Evolutionary conservation across 1,140 invertebrate genomes (phyloP).

Genomic region (Bilobella aurantiaca): DNA sequence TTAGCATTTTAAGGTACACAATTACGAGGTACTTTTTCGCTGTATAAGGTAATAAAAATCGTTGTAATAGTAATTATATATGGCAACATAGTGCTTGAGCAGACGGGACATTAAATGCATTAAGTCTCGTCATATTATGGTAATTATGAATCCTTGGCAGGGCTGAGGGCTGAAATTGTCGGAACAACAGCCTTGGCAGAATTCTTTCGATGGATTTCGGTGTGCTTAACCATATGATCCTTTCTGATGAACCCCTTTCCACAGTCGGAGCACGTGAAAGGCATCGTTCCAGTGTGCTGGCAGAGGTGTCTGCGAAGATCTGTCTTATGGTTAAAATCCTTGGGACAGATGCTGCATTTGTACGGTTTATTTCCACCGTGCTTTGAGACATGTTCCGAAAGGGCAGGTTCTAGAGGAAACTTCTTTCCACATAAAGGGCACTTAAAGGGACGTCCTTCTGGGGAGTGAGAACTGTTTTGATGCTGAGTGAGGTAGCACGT

Average conservation of each 20-base stretch:
- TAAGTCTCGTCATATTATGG: neutral
- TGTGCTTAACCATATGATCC: slow-evolving; percentile 89
- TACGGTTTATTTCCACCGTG: slow-evolving; percentile 76
- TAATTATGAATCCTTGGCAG: neutral
- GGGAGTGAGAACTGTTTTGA: slow-evolving; percentile 70
- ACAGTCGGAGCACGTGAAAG: slow-evolving; percentile 67
- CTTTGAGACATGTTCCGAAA: slow-evolving; percentile 57
- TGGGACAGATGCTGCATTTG: slow-evolving; percentile 67
- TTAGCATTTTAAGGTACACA: neutral
- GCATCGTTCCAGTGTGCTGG: slow-evolving; percentile 63
- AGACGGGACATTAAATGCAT: too few relatives aligned
- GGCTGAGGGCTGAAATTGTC: neutral
- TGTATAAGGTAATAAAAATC: neutral
- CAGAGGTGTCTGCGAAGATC: slow-evolving; percentile 78
- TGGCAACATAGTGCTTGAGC: too few relatives aligned
- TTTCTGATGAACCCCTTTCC: slow-evolving; percentile 84
- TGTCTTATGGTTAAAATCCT: slow-evolving; percentile 83
- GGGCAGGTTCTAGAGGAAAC: slow-evolving; percentile 46
- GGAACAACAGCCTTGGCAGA: neutral
- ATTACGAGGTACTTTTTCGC: neutral
- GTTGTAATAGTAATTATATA: too few relatives aligned
- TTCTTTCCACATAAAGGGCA: slow-evolving; percentile 72
- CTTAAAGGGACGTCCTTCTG: slow-evolving; percentile 71
- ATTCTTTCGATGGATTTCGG: slow-evolving; percentile 63
- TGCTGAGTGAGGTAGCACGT: slow-evolving; percentile 82